phyloP scores from a whole-genome alignment of 1,140 invertebrate species.

The Scylla paramamosain region DNA sequence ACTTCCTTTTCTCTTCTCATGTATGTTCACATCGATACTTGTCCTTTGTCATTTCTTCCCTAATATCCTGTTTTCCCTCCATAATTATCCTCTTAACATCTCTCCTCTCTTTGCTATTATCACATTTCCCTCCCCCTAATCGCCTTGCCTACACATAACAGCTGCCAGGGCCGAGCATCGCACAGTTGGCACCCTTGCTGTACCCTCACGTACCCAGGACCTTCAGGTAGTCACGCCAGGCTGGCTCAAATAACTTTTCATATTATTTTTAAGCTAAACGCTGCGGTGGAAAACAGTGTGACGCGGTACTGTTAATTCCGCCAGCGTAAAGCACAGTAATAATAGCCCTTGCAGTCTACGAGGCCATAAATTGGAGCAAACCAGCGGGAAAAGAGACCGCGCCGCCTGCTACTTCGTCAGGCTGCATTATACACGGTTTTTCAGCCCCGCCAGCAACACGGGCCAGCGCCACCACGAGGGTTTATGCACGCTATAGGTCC shows the following conservation, averaged over 20 bases:
- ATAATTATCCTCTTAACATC: not conserved
- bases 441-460: too few relatives aligned
- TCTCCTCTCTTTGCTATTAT: too few relatives aligned
- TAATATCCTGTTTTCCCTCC: not conserved
- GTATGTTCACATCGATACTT: too few relatives aligned
- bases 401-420: not conserved
- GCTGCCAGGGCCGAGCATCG: too few relatives aligned
- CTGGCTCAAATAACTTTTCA: not conserved
- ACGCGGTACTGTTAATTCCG: conserved; percentile 18
- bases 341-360: not conserved
- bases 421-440: not conserved
- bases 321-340: not conserved
- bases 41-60: too few relatives aligned
- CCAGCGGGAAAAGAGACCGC: not conserved
- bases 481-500: too few relatives aligned
- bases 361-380: not conserved
- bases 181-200: too few relatives aligned
- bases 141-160: too few relatives aligned
- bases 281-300: not conserved
- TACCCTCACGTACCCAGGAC: not conserved
- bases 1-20: too few relatives aligned
- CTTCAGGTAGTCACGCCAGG: not conserved
- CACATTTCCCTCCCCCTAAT: too few relatives aligned
- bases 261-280: conserved; percentile 17
- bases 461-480: too few relatives aligned